phyloP scores from a whole-genome alignment of 1,140 invertebrate genomes.

The Microplitis mediator region DNA sequence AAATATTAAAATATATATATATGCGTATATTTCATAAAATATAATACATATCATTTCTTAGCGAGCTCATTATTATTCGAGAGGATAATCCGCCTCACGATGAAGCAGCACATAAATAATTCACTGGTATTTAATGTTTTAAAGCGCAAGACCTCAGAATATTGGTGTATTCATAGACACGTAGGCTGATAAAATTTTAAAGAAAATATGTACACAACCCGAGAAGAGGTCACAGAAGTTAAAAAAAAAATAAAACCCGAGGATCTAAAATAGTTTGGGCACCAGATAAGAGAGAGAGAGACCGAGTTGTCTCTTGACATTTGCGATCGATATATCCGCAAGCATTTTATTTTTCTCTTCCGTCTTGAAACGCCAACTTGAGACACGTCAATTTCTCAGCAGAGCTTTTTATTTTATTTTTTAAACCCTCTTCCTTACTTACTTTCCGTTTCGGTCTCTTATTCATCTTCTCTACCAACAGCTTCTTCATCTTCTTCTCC shows the following conservation, averaged over 20 bases:
- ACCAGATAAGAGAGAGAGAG: not conserved
- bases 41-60: too few relatives aligned
- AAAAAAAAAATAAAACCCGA: not conserved
- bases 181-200: conserved; percentile 20
- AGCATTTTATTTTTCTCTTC: conserved; percentile 24
- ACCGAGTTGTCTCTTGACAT: not conserved
- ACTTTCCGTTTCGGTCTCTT: not conserved
- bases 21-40: too few relatives aligned
- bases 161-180: conserved; percentile 3
- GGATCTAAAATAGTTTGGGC: too few relatives aligned
- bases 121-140: not conserved
- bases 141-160: not conserved
- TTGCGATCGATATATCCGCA: conserved; percentile 16
- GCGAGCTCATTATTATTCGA: too few relatives aligned
- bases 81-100: too few relatives aligned
- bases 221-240: not conserved
- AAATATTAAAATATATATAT: too few relatives aligned
- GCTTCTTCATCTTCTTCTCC: too few relatives aligned
- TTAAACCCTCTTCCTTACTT: not conserved
- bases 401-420: too few relatives aligned
- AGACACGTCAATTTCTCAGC: conserved; percentile 7
- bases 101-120: too few relatives aligned
- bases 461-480: not conserved
- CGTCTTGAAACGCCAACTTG: conserved; percentile 1
- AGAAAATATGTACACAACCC: not conserved